Evolutionary conservation across 2,888 invertebrate genomes (phyloP).

Genomic region (Cephus sareptanus): DNA sequence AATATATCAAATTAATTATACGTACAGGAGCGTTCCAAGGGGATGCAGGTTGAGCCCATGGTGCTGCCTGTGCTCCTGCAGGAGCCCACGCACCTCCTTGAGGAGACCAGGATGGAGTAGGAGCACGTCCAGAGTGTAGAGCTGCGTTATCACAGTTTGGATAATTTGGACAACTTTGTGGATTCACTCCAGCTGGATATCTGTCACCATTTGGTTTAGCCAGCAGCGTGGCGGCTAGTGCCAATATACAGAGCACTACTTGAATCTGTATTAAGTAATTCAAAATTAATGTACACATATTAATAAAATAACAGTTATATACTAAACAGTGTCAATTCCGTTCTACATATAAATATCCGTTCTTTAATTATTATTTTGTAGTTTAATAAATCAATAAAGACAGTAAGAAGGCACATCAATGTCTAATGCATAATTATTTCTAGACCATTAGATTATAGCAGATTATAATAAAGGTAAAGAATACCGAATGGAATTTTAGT

Average conservation of each 20-base stretch:
- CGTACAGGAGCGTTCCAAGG: slow-evolving; percentile 3
- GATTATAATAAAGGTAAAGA: neutral
- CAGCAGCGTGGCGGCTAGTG: neutral
- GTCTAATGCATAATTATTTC: neutral
- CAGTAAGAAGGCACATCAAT: neutral
- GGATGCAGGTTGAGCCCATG: neutral
- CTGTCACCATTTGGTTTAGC: neutral
- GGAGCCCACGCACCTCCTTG: neutral
- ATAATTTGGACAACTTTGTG: slow-evolving; percentile 16
- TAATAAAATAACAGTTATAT: neutral
- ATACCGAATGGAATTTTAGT: neutral
- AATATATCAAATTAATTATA: neutral
- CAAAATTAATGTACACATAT: neutral
- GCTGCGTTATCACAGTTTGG: slow-evolving; percentile 19
- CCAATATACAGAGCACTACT: neutral
- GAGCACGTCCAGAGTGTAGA: slow-evolving; percentile 12
- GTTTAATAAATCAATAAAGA: neutral
- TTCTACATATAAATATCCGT: neutral
- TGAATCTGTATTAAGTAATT: neutral
- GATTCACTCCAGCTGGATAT: slow-evolving; percentile 19
- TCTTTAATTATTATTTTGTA: neutral
- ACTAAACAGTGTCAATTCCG: neutral
- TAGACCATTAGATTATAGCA: neutral
- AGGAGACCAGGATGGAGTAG: neutral
- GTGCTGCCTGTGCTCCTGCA: neutral